A percentile compares a stretch with the other conserved stretches of the same genome.
Evolutionary conservation across 2,113 vertebrate species (phyloP).

Genomic region (Microcebus tavaratra): DNA sequence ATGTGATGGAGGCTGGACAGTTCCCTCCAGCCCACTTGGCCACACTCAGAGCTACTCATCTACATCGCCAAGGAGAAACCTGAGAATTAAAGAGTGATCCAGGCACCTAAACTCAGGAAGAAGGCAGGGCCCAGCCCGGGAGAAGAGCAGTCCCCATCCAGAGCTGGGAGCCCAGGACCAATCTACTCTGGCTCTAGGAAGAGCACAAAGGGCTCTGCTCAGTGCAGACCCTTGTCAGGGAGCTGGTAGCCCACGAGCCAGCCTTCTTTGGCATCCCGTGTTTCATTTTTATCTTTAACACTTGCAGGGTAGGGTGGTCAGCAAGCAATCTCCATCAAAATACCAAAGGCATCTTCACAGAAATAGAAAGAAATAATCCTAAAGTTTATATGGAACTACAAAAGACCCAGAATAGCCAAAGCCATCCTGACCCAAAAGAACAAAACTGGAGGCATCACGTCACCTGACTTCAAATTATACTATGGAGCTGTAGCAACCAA

Average conservation of each 20-base stretch:
- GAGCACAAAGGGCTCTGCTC: not conserved
- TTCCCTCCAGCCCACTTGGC: not conserved
- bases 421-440: too few relatives aligned
- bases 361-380: too few relatives aligned
- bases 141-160: not conserved
- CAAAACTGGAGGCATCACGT: too few relatives aligned
- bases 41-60: not conserved
- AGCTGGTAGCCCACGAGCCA: not conserved
- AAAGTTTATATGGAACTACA: too few relatives aligned
- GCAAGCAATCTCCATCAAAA: not conserved
- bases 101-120: not conserved
- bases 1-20: not conserved
- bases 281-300: not conserved
- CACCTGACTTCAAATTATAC: too few relatives aligned
- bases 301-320: not conserved
- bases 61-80: not conserved
- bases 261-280: not conserved
- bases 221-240: not conserved
- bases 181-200: not conserved
- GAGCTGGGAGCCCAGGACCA: not conserved
- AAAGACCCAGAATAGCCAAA: too few relatives aligned
- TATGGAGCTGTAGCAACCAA: too few relatives aligned
- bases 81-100: not conserved
- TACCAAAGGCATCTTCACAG: not conserved
- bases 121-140: not conserved